Conservation (phyloP, 2,888 invertebrate genomes). For the Apotomis turbidana region DNA sequence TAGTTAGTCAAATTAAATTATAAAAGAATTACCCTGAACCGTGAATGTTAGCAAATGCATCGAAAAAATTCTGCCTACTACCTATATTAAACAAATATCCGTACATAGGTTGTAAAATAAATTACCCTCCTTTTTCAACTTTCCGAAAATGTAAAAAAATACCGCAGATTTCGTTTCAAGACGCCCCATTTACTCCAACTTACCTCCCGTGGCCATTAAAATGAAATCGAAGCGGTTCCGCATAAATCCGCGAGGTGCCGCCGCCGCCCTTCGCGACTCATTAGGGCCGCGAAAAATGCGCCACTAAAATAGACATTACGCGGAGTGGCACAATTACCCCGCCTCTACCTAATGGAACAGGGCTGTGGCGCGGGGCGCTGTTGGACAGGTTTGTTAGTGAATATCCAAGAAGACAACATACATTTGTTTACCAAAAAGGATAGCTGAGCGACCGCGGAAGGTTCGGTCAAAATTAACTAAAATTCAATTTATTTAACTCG, state of each 20-base stretch:
- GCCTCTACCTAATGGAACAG: conserved; percentile 52
- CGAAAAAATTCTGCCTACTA: no score
- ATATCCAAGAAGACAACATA: no score
- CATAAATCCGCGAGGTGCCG: conserved; percentile 41
- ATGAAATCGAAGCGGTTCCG: conserved; percentile 35
- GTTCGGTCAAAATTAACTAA: no score
- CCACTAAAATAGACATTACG: conserved; percentile 82
- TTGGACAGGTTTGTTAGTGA: background rate
- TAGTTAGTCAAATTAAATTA: no score
- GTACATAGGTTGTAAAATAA: background rate
- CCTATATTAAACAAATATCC: background rate
- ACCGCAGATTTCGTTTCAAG: conserved; percentile 7
- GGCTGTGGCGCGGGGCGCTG: conserved; percentile 3
- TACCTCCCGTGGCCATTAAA: conserved; percentile 32
- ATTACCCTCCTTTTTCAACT: conserved; percentile 10
- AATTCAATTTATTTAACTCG: no score
- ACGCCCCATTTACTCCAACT: conserved; percentile 16
- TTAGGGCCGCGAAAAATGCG: conserved; percentile 75
- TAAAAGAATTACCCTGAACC: no score
- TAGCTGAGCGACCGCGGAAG: no score
- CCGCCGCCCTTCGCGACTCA: conserved; percentile 76
- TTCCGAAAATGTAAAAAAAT: conserved; percentile 11
- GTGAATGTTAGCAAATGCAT: no score
- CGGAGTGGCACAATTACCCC: conserved; percentile 79
- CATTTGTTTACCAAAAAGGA: no score